phyloP scores from a whole-genome alignment of 2,888 invertebrate genomes.

The Stramonita haemastoma region DNA sequence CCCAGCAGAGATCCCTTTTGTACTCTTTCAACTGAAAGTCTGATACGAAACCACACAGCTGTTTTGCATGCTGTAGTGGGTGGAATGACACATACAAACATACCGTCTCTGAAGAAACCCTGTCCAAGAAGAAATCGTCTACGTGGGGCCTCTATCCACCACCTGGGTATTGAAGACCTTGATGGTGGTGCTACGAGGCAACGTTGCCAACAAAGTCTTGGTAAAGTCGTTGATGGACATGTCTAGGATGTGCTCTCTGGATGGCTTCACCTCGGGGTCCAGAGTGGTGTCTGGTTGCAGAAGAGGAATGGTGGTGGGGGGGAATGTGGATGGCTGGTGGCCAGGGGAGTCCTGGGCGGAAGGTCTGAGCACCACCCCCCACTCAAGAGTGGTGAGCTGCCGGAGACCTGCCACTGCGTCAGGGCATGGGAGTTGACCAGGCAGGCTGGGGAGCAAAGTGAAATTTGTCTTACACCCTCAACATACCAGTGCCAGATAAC shows the following conservation, averaged over 20 bases:
- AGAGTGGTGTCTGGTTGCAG: neutral
- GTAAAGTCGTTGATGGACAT: constrained; percentile 55
- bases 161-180: constrained; percentile 53
- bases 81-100: too few species aligned
- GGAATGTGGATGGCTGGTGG: neutral
- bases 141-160: too few species aligned
- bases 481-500: too few species aligned
- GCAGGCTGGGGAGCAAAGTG: constrained; percentile 53
- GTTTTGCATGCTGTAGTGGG: too few species aligned
- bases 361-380: constrained; percentile 55
- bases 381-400: constrained; percentile 56
- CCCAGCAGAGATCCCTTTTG: too few species aligned
- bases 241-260: constrained; percentile 26
- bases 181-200: constrained; percentile 54
- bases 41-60: too few species aligned
- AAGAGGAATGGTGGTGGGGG: constrained; percentile 5
- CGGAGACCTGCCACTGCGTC: constrained; percentile 54
- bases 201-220: constrained; percentile 52
- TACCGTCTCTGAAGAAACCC: too few species aligned
- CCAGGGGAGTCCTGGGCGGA: constrained; percentile 36
- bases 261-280: constrained; percentile 34
- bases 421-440: constrained; percentile 62
- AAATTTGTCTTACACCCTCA: too few species aligned
- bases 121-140: too few species aligned
- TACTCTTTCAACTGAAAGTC: too few species aligned